Percentiles rank a stretch among this genome's conserved stretches.
Evolutionary conservation across 1,140 invertebrate species (phyloP).

Genomic region (Babylonia areolata): DNA sequence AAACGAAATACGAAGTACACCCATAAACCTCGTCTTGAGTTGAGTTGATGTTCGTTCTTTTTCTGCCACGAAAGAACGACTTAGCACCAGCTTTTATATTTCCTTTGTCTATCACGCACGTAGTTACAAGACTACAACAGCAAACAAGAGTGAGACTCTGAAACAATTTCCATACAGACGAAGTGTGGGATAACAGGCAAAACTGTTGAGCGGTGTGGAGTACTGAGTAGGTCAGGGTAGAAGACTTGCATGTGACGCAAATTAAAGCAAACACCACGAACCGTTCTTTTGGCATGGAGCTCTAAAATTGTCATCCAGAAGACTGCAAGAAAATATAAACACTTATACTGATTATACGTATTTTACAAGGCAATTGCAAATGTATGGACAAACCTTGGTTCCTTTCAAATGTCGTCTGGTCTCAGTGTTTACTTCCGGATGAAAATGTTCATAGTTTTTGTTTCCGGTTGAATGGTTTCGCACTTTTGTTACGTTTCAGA

Average conservation of each 20-base stretch:
- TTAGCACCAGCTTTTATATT: too few relatives aligned
- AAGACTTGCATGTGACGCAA: neutral
- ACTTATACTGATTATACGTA: neutral
- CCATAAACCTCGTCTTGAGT: too few relatives aligned
- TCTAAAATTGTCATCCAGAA: neutral
- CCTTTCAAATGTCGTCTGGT: slow-evolving; percentile 17
- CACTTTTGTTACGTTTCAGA: neutral
- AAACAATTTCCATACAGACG: too few relatives aligned
- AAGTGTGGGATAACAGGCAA: too few relatives aligned
- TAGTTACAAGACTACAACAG: too few relatives aligned
- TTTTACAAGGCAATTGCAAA: slow-evolving; percentile 8
- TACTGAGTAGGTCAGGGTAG: slow-evolving; percentile 7
- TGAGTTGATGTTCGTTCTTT: too few relatives aligned
- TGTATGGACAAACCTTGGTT: neutral
- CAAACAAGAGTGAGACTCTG: neutral
- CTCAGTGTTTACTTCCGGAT: slow-evolving; percentile 14
- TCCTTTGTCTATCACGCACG: too few relatives aligned
- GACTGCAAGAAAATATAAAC: neutral
- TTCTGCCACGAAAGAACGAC: too few relatives aligned
- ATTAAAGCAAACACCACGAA: neutral
- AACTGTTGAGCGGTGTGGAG: too few relatives aligned
- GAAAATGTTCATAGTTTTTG: neutral
- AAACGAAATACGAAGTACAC: too few relatives aligned
- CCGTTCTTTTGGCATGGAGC: neutral
- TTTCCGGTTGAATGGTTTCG: slow-evolving; percentile 7